Evolutionary conservation across 2,888 invertebrate genomes (phyloP), one percentile per base, ranked within the genome.

Genomic region (Thecophora atra): DNA sequence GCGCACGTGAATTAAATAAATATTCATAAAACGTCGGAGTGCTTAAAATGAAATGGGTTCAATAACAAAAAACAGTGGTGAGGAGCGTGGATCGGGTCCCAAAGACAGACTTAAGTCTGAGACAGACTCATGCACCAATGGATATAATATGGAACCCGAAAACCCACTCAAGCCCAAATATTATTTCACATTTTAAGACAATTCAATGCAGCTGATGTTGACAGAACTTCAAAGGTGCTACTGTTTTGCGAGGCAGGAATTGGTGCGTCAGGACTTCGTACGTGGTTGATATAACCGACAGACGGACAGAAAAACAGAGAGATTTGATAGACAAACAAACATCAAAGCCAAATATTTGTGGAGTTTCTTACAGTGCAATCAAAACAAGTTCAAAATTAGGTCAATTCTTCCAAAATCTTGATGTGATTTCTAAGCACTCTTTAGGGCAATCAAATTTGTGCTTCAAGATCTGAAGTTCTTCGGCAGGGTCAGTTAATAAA

Each of bases 1-100:
- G 58, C 30, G 70, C 62, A 70, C 70, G 70, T 70, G 70, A 56
- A 65, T 58, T 65, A 66, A 71, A 71, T 71, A 71, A 71, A 71
- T 71, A 65, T 65, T 71, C 71, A 71, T 66, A 71, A 65, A 71
- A 60, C 65, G 71, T 65, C 58, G 24, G 58, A 42, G 47, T 30
- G 65, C 65, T 70, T 70, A 62, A 70, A 70, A 63, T 63, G 26
- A 70, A 63, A 70, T 70, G 62, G 70, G 37, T 37, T 37, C 21
- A 19, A 26, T 13, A 42, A 28, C 58, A 58, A 1, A 26, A n/a
- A 24, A 6, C 6, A 26, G 3, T 5, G 26, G 28, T 26, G 15
- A 17, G 8, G 26, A 24, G 26, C 58, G 26, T 58, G 24, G 15
- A 17, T 8, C 19, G 3, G 21, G 54, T 1, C 7, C 11, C 1